Evolutionary conservation across 2,797 vertebrate genomes (phyloP).

Genomic region (Valencia hispanica): DNA sequence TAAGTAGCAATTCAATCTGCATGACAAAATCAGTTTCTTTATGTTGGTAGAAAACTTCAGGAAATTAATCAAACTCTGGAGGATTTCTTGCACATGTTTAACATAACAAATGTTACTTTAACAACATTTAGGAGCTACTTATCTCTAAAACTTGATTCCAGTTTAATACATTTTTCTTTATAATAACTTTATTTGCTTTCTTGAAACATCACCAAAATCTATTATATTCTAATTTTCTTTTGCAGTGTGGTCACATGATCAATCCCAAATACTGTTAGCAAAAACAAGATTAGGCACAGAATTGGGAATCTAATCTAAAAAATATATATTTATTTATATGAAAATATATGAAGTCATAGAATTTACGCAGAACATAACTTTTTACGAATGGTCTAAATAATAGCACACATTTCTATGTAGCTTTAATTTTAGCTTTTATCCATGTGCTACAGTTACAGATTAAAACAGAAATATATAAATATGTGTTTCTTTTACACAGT

Average conservation of each 20-base stretch:
- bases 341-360: conserved; percentile 3
- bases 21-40: conserved; percentile 17
- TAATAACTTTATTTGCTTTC: not conserved
- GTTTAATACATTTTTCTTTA: not conserved
- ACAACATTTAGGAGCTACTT: not conserved
- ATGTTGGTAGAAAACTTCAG: conserved; percentile 9
- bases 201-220: not conserved
- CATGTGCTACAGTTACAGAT: conserved; percentile 1
- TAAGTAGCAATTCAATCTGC: conserved; percentile 33
- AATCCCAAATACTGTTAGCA: not conserved
- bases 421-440: conserved; percentile 24
- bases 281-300: not conserved
- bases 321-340: not conserved
- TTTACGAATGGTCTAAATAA: conserved; percentile 1
- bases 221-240: not conserved
- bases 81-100: conserved; percentile 15
- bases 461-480: not conserved
- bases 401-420: conserved; percentile 29
- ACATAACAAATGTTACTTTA: not conserved
- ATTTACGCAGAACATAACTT: conserved; percentile 20
- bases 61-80: conserved; percentile 2
- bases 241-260: not conserved
- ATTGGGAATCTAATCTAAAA: not conserved
- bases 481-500: conserved; percentile 27
- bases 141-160: conserved; percentile 7